Conservation (phyloP, 2,113 vertebrate species). For the Thomomys bottae region DNA sequence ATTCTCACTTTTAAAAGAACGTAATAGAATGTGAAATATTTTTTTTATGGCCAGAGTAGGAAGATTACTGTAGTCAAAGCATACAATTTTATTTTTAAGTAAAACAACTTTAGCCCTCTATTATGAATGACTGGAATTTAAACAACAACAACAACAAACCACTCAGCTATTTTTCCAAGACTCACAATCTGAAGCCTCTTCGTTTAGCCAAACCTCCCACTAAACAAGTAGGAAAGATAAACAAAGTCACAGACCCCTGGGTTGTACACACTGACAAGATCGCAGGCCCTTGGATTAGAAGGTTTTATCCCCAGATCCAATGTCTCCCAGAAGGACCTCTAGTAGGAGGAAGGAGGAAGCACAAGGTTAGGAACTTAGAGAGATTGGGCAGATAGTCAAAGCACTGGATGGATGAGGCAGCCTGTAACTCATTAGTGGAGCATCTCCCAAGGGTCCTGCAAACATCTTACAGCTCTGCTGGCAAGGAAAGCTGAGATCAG, state of each 20-base stretch:
- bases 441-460: slow-evolving; percentile 79
- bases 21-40: background rate
- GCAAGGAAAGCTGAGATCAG: slow-evolving; percentile 31
- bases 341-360: slow-evolving; percentile 86
- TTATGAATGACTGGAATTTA: slow-evolving; percentile 69
- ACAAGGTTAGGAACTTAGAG: slow-evolving; percentile 86
- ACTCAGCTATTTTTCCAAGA: slow-evolving; percentile 74
- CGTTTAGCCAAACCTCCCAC: slow-evolving; percentile 81
- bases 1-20: slow-evolving; percentile 20
- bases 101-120: slow-evolving; percentile 20
- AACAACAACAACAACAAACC: slow-evolving; percentile 52
- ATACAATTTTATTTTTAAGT: slow-evolving; percentile 57
- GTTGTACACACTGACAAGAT: slow-evolving; percentile 80
- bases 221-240: slow-evolving; percentile 84
- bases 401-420: slow-evolving; percentile 68
- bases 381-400: slow-evolving; percentile 86
- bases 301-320: slow-evolving; percentile 84
- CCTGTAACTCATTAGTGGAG: slow-evolving; percentile 87
- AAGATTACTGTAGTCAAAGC: slow-evolving; percentile 27
- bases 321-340: slow-evolving; percentile 87
- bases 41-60: background rate
- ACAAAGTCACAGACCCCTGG: slow-evolving; percentile 79
- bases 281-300: slow-evolving; percentile 78
- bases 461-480: slow-evolving; percentile 73
- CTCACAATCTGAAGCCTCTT: slow-evolving; percentile 63